These are phyloP conservation scores for Parelbella ahira DNA, from an alignment of 2,888 invertebrate genomes.

Conservation along the genomic window DNA sequence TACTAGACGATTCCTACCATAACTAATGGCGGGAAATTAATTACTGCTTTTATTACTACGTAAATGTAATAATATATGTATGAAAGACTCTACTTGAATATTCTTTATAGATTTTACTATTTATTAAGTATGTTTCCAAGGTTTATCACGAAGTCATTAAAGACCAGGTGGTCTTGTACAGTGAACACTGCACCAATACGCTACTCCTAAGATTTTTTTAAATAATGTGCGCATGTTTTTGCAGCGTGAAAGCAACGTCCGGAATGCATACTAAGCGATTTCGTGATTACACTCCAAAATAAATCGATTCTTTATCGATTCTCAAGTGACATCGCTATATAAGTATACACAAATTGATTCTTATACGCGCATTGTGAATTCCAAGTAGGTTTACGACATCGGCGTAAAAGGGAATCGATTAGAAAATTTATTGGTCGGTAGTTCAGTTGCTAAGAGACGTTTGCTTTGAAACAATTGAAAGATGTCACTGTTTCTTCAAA, in stretches of 20 bases:
- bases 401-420: constrained; percentile 40
- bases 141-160: too few relatives aligned
- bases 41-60: too few relatives aligned
- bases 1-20: too few relatives aligned
- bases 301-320: constrained; percentile 45
- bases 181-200: constrained; percentile 8
- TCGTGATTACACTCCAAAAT: constrained; percentile 40
- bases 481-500: too few relatives aligned
- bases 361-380: constrained; percentile 19
- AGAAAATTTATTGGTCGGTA: constrained; percentile 26
- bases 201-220: constrained; percentile 12
- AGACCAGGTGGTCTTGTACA: too few relatives aligned
- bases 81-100: too few relatives aligned
- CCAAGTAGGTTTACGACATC: constrained; percentile 25
- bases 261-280: constrained; percentile 35
- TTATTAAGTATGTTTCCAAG: too few relatives aligned
- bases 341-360: constrained; percentile 30
- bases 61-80: too few relatives aligned
- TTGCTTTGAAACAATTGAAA: too few relatives aligned
- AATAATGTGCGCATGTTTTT: constrained; percentile 21
- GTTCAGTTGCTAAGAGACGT: not conserved
- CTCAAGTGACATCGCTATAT: constrained; percentile 34
- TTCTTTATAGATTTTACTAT: too few relatives aligned
- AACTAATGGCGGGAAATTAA: too few relatives aligned
- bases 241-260: constrained; percentile 35